Evolutionary conservation across 1,140 invertebrate species (phyloP), one percentile per base, ranked within the genome.

Genomic region (Conus betulinus): DNA sequence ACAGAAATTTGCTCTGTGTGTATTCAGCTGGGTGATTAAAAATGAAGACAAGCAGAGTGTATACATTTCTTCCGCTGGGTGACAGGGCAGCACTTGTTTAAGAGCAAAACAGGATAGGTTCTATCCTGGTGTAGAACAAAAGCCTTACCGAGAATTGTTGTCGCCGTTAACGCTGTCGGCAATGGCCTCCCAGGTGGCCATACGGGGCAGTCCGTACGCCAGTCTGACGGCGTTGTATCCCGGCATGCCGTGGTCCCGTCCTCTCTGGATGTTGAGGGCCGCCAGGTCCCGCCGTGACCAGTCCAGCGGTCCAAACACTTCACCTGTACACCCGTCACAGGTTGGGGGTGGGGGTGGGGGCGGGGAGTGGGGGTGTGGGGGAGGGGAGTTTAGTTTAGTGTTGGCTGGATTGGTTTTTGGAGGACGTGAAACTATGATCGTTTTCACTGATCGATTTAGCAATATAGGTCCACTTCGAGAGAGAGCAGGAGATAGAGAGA

Each of bases 281-380:
- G 98, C 98, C 79, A 99, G 96, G 96, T 99, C 99, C 11, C 99
- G 95, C 51, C 99, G 96, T 0, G 98, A 98, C 95, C 99, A 99
- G 92, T 99, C 99, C 97, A 99, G 98, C 0, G 99, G 98, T 0
- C 99, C 99, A 94, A 99, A 99, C 0, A 99, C 96, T 94, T 98
- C 98, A 93, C 99, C 98, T 96, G 86, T 20, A 86, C 79, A 52
- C 39, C 39, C 39, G 39, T 39, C 39, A 39, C 39, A 39, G 8
- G 39, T n/a, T 13, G 76, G 20, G 76, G 39, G 76, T 10, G 8
- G 20, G 25, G 39, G 76, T 7, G 25, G 20, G 1, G 39, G 25
- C 0, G 0, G 20, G 76, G 39, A 3, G 8, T 7, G 39, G 5
- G 39, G 25, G 39, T 11, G 39, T 2, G 39, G 7, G 17, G 6